Percentiles rank a stretch among this genome's conserved stretches.
Conservation (phyloP, 2,113 vertebrate species). For the Oreotrochilus melanogaster region DNA sequence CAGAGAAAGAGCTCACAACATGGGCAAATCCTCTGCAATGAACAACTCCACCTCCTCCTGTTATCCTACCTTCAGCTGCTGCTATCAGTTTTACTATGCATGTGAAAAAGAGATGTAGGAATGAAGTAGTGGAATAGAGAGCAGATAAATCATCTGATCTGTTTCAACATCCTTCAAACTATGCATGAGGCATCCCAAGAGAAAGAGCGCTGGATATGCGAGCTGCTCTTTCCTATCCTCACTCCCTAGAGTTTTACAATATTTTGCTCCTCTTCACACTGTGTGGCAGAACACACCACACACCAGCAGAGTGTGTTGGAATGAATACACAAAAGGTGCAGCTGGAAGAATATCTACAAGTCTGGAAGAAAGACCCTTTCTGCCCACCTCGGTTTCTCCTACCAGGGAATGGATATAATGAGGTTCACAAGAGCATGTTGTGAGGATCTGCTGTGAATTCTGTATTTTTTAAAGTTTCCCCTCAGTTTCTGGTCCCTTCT, state of each 20-base stretch:
- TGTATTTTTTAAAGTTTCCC: neutral
- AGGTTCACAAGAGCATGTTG: neutral
- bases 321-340: neutral
- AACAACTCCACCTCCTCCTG: slow-evolving; percentile 32
- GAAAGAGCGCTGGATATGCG: neutral
- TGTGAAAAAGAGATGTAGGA: neutral
- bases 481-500: neutral
- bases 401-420: neutral
- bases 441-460: neutral
- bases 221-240: neutral
- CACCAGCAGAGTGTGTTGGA: neutral
- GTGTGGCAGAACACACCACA: neutral
- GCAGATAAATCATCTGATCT: slow-evolving; percentile 3
- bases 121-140: slow-evolving; percentile 12
- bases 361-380: neutral
- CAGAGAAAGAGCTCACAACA: neutral
- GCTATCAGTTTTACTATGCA: neutral
- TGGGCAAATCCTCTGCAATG: slow-evolving; percentile 1
- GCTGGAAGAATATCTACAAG: neutral
- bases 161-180: neutral
- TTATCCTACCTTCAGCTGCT: neutral
- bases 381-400: neutral
- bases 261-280: slow-evolving; percentile 13
- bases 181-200: neutral
- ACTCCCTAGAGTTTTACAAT: neutral